A percentile compares a stretch with the other conserved stretches of the same genome.
Conservation (phyloP, 30 jellyfish, hydroid and myxozoan genomes). For the Turritopsis dohrnii region DNA sequence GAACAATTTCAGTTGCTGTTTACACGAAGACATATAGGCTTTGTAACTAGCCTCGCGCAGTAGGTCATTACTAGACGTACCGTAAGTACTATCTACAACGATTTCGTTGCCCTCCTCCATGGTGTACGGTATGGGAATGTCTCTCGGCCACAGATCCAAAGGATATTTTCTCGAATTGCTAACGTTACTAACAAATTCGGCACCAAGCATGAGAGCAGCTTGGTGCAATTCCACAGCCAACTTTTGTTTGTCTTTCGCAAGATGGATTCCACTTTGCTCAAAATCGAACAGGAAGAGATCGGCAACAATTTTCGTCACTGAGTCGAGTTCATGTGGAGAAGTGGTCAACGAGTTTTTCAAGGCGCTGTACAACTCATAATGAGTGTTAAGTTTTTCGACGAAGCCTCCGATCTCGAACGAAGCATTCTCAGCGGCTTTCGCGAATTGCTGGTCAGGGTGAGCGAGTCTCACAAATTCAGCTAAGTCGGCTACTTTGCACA, state of each 20-base stretch:
- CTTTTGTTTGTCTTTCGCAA: slow-evolving; percentile 38
- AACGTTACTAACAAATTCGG: slow-evolving; percentile 56
- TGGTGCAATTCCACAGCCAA: slow-evolving; percentile 69
- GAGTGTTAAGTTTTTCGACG: slow-evolving; percentile 75
- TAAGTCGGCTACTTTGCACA: slow-evolving; percentile 91
- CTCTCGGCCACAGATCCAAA: slow-evolving; percentile 57
- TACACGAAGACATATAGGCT: slow-evolving; percentile 50
- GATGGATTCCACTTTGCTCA: slow-evolving; percentile 97
- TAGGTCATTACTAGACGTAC: slow-evolving; percentile 45
- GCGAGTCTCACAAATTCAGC: slow-evolving; percentile 83
- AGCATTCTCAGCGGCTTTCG: slow-evolving; percentile 82
- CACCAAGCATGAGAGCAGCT: slow-evolving; percentile 55
- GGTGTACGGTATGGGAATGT: slow-evolving; percentile 46
- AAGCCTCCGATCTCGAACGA: slow-evolving; percentile 72
- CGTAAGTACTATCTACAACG: slow-evolving; percentile 41
- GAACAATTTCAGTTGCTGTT: slow-evolving; percentile 38
- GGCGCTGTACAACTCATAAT: slow-evolving; percentile 56
- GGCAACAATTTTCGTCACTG: slow-evolving; percentile 68
- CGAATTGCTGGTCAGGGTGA: slow-evolving; percentile 61
- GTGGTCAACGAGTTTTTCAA: slow-evolving; percentile 40
- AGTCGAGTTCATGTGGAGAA: slow-evolving; percentile 40
- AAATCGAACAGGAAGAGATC: slow-evolving; percentile 72
- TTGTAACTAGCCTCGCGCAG: slow-evolving; percentile 64
- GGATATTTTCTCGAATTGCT: slow-evolving; percentile 43
- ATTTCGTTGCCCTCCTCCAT: slow-evolving; percentile 31